Conservation (phyloP, 2,888 invertebrate genomes). For the Hypolimnas misippus region DNA sequence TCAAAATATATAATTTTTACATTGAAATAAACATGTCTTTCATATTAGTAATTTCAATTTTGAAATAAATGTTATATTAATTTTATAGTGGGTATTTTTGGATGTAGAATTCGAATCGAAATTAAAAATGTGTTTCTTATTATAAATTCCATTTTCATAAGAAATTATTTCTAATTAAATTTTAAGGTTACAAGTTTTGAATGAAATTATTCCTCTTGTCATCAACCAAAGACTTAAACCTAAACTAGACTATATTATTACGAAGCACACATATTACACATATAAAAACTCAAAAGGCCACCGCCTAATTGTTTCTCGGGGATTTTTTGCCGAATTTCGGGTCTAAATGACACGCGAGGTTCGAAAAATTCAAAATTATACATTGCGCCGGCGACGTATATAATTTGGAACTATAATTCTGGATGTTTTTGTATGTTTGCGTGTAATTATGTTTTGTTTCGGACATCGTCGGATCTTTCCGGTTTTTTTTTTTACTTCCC, state of each 20-base stretch:
- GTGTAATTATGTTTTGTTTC: slow-evolving; percentile 58
- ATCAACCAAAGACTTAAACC: not conserved
- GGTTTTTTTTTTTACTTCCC: slow-evolving; percentile 40
- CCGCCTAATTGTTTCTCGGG: slow-evolving; percentile 43
- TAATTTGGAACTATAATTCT: slow-evolving; percentile 75
- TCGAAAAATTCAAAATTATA: slow-evolving; percentile 53
- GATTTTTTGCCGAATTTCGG: slow-evolving; percentile 41
- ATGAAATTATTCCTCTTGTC: too few species aligned
- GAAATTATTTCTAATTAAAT: too few species aligned
- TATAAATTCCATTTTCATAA: too few species aligned
- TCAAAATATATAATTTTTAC: too few species aligned
- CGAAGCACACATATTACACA: slow-evolving; percentile 14
- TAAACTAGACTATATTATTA: slow-evolving; percentile 35
- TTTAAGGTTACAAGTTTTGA: too few species aligned
- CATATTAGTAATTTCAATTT: too few species aligned
- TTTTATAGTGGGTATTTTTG: too few species aligned
- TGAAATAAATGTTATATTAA: too few species aligned
- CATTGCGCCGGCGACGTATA: slow-evolving; percentile 56
- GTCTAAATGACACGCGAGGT: slow-evolving; percentile 61
- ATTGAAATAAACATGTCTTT: too few species aligned
- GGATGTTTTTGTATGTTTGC: slow-evolving; percentile 60
- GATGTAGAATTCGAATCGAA: too few species aligned
- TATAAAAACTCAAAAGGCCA: slow-evolving; percentile 46
- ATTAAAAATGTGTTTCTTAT: too few species aligned
- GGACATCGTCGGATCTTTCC: slow-evolving; percentile 46